Conservation (phyloP, 2,797 vertebrate species). For the Lithobates sylvaticus region DNA sequence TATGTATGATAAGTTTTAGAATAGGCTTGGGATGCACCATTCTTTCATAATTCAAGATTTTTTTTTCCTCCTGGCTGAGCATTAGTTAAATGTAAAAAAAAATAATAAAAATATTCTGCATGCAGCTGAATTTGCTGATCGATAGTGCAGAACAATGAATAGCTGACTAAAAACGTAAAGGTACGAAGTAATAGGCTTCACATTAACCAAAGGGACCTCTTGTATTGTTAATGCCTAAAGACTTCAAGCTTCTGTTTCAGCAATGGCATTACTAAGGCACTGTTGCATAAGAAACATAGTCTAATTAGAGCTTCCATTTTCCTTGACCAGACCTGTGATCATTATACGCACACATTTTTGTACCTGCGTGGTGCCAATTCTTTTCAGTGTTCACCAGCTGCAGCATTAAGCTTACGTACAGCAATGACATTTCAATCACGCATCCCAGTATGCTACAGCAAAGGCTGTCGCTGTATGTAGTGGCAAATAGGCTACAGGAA, state of each 20-base stretch:
- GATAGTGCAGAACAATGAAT: conserved; percentile 12
- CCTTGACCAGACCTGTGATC: neutral
- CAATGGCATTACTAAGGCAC: neutral
- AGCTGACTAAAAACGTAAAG: neutral
- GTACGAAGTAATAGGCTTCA: neutral
- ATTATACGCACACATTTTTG: conserved; percentile 18
- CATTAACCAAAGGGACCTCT: conserved; percentile 4
- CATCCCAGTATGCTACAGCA: conserved; percentile 25
- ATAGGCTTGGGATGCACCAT: no score
- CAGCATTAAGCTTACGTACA: conserved; percentile 11
- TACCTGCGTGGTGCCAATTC: neutral
- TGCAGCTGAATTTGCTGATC: neutral
- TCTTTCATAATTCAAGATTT: neutral
- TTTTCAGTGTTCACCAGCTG: conserved; percentile 23
- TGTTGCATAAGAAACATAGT: neutral
- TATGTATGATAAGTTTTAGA: no score
- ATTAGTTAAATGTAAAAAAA: neutral
- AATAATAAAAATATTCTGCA: neutral
- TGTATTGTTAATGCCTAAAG: neutral
- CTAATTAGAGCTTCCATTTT: neutral
- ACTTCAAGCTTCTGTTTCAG: neutral
- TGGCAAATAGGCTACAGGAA: conserved; percentile 15
- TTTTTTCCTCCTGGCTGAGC: neutral
- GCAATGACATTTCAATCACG: conserved; percentile 50
- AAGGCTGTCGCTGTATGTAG: conserved; percentile 18